phyloP scores from a whole-genome alignment of 2,888 invertebrate genomes.

The Busseola fusca region DNA sequence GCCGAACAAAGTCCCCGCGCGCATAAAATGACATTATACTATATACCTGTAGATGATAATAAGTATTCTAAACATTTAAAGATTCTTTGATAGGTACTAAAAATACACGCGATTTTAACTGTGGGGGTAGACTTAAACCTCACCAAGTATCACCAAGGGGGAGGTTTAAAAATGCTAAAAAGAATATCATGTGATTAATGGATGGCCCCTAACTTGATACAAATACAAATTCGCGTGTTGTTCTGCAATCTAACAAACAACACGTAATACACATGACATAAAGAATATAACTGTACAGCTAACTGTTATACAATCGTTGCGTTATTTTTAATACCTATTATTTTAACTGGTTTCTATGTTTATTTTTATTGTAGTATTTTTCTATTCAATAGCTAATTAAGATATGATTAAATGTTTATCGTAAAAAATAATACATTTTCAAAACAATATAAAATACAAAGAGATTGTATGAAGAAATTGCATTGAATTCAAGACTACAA shows the following conservation, averaged over 20 bases:
- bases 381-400: conserved; percentile 5
- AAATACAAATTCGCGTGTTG: neutral
- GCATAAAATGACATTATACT: no score
- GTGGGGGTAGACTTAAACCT: no score
- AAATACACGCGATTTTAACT: no score
- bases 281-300: conserved; percentile 8
- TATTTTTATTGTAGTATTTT: conserved; percentile 23
- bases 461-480: neutral
- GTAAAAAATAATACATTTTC: neutral
- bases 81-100: no score
- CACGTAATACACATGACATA: conserved; percentile 27
- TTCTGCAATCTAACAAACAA: conserved; percentile 13
- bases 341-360: conserved; percentile 5
- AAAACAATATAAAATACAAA: neutral
- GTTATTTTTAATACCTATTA: conserved; percentile 16
- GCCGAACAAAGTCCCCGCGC: no score
- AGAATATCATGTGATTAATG: no score
- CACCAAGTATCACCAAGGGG: no score
- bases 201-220: no score
- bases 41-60: no score
- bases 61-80: no score
- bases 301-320: conserved; percentile 26
- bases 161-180: no score
- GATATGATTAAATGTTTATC: neutral
- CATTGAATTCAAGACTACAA: neutral